phyloP scores from a whole-genome alignment of 2,113 vertebrate species.

The Aegotheles bennettii region DNA sequence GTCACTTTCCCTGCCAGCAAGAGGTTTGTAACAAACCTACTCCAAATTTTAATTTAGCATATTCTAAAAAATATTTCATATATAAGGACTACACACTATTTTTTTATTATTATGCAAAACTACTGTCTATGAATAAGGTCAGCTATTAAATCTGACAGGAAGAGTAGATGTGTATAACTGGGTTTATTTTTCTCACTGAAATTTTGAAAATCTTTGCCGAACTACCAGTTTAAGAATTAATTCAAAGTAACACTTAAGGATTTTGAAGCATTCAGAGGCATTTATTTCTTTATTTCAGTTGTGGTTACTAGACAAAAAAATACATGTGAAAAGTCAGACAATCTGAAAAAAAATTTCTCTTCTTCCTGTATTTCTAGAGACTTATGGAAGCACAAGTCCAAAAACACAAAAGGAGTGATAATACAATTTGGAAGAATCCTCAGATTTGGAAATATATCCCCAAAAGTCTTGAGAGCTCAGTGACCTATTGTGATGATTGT shows the following conservation, averaged over 20 bases:
- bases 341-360: not conserved
- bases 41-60: not conserved
- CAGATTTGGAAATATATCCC: not conserved
- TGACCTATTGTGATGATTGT: not conserved
- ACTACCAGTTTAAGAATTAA: not conserved
- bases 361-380: not conserved
- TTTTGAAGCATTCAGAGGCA: not conserved
- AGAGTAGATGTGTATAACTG: not conserved
- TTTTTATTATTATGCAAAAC: not conserved
- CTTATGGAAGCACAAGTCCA: not conserved
- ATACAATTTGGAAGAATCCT: not conserved
- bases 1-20: not conserved
- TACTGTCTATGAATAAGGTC: not conserved
- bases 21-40: not conserved
- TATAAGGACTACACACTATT: not conserved
- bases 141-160: not conserved
- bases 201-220: not conserved
- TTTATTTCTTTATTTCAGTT: not conserved
- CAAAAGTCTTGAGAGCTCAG: not conserved
- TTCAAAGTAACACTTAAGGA: not conserved
- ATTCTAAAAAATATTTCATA: not conserved
- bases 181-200: not conserved
- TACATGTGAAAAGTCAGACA: not conserved
- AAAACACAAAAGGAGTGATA: not conserved
- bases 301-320: not conserved